Evolutionary conservation across 2,888 invertebrate genomes (phyloP), one percentile per base, ranked within the genome.

Genomic region (Proisotoma minuta): DNA sequence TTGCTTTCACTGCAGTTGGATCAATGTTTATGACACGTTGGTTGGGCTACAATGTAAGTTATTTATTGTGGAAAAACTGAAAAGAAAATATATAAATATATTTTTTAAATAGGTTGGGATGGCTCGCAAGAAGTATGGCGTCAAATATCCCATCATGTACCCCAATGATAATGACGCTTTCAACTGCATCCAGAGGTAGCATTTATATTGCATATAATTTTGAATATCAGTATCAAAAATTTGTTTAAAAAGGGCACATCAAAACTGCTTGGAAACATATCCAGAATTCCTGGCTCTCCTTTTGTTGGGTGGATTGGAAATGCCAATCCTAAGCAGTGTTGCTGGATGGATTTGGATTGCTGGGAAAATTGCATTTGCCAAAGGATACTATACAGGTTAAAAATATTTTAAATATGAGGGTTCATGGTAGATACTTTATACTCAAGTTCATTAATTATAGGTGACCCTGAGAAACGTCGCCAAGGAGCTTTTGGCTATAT

Each of bases 101-200:
- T 47, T 26, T 28, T 61, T 15, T 60, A 20, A 48, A 20, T 53
- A 75, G 71, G 78, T 78, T 51, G 75, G 74, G 5, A 71, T 70
- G 43, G 77, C 77, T 23, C 69, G 79, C 20, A 78, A 78, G 67
- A 74, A 76, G 68, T 76, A 72, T 65, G 74, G 75, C 29, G 75
- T 79, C 50, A 56, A 74, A 63, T 80, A 80, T 69, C 81, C 81
- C 34, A 76, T 65, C 2, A 78, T 81, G 79, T 81, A 81, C 74
- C 76, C 77, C 65, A 74, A 75, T 23, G 76, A 76, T 39, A 77
- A 76, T 59, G 75, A 77, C n/a, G 70, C 75, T 18, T 81, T 81
- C 74, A 81, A 81, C 75, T 80, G 80, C 68, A 75, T 79, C 40
- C 81, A 81, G 68, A 69, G 77, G 74, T 71, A 52, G 20, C 10